Percentiles rank a stretch among this genome's conserved stretches.
These are phyloP conservation scores for Halcyon senegalensis DNA, from an alignment of 2,113 vertebrate species.

Conservation along the genomic window DNA sequence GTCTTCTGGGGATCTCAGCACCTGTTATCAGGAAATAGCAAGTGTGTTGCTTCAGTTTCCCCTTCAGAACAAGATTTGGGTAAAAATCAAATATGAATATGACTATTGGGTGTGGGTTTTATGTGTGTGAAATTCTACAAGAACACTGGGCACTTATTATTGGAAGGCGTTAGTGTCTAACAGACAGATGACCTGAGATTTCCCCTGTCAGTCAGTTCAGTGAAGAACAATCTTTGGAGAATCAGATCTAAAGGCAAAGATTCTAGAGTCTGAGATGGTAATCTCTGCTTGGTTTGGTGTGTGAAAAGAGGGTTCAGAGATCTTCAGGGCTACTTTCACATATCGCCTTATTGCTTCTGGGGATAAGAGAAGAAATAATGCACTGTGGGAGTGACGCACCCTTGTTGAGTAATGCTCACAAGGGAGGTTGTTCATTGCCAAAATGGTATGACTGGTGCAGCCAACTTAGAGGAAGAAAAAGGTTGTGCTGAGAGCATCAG, in stretches of 20 bases:
- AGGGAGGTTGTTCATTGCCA: neutral
- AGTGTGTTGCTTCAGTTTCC: neutral
- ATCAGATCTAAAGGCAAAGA: neutral
- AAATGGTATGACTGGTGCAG: neutral
- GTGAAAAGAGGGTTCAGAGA: neutral
- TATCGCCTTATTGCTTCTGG: neutral
- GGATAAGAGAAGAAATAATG: neutral
- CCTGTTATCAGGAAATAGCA: neutral
- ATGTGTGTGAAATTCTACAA: neutral
- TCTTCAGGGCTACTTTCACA: neutral
- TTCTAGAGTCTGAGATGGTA: neutral
- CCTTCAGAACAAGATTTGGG: neutral
- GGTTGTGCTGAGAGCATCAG: neutral
- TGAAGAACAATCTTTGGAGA: neutral
- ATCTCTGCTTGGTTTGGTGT: neutral
- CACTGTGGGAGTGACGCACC: accelerated
- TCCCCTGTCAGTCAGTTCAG: neutral
- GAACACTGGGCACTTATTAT: neutral
- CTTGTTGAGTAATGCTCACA: neutral
- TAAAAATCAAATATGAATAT: neutral
- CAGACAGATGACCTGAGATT: neutral
- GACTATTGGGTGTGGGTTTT: neutral
- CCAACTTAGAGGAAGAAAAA: neutral
- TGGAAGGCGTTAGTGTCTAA: neutral
- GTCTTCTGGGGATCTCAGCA: neutral